Conservation (phyloP, 2,888 invertebrate species). For the Xestia c-nigrum region DNA sequence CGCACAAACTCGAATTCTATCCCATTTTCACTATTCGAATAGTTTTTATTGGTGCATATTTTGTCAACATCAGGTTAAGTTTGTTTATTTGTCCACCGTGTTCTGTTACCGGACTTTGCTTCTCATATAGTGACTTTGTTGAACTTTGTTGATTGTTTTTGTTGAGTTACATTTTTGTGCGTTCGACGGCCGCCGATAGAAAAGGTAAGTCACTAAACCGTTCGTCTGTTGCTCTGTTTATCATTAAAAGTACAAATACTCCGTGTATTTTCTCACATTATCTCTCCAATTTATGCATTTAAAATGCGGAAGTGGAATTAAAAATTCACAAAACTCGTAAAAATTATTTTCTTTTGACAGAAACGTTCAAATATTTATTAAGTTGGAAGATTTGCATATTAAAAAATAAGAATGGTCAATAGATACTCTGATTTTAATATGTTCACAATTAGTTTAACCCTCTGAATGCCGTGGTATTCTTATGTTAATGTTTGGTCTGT, state of each 20-base stretch:
- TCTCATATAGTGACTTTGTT: constrained; percentile 83
- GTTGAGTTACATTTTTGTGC: constrained; percentile 76
- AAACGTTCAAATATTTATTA: constrained; percentile 35
- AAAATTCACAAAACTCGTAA: constrained; percentile 15
- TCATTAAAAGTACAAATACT: constrained; percentile 35
- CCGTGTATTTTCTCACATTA: constrained; percentile 51
- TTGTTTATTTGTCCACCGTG: constrained; percentile 77
- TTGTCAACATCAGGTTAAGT: constrained; percentile 74
- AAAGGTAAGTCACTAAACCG: constrained; percentile 77
- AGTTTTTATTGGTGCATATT: constrained; percentile 75
- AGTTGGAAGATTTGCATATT: constrained; percentile 54
- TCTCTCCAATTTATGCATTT: constrained; percentile 33
- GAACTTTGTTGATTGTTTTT: constrained; percentile 84
- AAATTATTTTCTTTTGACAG: constrained; percentile 31
- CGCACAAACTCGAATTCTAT: constrained; percentile 67
- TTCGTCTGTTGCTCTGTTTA: constrained; percentile 8
- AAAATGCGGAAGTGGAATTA: constrained; percentile 59
- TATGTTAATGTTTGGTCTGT: constrained; percentile 79
- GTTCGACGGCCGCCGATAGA: constrained; percentile 68
- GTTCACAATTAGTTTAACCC: constrained; percentile 78
- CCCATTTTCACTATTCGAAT: constrained; percentile 61
- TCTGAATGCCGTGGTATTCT: constrained; percentile 76
- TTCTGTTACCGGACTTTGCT: constrained; percentile 81
- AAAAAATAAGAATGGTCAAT: constrained; percentile 52
- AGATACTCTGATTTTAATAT: constrained; percentile 65